Percentiles rank a stretch among this genome's conserved stretches.
Conservation (phyloP, 1,140 invertebrate genomes). For the Dendroctonus ponderosae region DNA sequence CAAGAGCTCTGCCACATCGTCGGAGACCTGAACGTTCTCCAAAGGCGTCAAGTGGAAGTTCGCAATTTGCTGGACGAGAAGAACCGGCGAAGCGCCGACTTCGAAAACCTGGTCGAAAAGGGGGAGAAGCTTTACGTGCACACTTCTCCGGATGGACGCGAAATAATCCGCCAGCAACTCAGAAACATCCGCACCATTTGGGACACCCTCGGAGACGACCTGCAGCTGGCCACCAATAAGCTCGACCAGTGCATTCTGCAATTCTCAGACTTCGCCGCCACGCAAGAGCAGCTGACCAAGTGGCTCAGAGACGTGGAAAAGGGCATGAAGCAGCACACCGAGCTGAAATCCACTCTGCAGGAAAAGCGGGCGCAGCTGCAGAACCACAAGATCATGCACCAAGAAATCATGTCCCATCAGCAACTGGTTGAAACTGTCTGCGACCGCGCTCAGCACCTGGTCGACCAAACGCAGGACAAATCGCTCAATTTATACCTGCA, state of each 20-base stretch:
- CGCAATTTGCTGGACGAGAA: conserved; percentile 77
- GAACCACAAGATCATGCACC: conserved; percentile 92
- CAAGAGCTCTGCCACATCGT: conserved; percentile 80
- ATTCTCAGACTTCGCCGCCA: conserved; percentile 83
- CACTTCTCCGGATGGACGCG: conserved; percentile 90
- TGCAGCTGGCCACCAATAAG: conserved; percentile 74
- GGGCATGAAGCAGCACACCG: conserved; percentile 87
- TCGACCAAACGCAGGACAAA: conserved; percentile 85
- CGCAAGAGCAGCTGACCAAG: conserved; percentile 87
- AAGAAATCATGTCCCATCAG: conserved; percentile 92
- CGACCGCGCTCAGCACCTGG: conserved; percentile 86
- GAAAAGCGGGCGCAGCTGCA: conserved; percentile 93
- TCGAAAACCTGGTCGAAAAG: conserved; percentile 82
- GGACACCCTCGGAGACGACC: conserved; percentile 83
- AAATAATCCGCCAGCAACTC: conserved; percentile 86
- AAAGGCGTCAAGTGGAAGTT: conserved; percentile 81
- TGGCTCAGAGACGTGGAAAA: conserved; percentile 90
- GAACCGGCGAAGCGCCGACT: conserved; percentile 75
- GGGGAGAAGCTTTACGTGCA: conserved; percentile 91
- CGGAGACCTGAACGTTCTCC: conserved; percentile 80
- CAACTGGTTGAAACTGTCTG: conserved; percentile 85
- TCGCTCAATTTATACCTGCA: conserved; percentile 82
- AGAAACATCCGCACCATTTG: conserved; percentile 78
- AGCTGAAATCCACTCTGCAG: conserved; percentile 85
- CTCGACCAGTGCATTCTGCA: conserved; percentile 86